phyloP scores from a whole-genome alignment of 2,797 vertebrate genomes.

The Psittacula echo region DNA sequence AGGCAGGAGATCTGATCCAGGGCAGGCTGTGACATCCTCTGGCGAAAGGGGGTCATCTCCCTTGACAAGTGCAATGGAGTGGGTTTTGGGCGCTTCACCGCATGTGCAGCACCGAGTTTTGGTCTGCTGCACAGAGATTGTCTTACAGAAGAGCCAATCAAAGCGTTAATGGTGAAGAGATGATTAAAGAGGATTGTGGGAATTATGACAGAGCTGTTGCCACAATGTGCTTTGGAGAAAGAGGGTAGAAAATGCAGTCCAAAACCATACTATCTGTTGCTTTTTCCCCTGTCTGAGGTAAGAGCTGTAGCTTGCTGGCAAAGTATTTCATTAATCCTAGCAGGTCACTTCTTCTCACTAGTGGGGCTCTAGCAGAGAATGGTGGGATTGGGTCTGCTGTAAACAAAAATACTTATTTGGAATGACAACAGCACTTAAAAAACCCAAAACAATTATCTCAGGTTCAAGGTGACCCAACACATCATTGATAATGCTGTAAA shows the following conservation, averaged over 20 bases:
- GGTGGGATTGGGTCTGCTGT: not conserved
- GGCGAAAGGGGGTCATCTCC: not conserved
- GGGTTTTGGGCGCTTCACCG: not conserved
- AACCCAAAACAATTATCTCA: not conserved
- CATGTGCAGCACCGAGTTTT: not conserved
- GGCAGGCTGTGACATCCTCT: not conserved
- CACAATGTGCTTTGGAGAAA: not conserved
- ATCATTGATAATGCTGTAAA: constrained; percentile 21
- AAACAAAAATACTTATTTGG: not conserved
- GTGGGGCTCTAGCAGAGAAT: not conserved
- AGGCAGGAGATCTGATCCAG: not conserved
- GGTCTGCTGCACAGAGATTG: not conserved
- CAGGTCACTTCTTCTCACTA: not conserved
- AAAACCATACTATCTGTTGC: not conserved
- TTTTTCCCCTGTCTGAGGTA: not conserved
- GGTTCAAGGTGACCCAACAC: not conserved
- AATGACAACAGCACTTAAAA: not conserved
- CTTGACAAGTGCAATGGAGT: not conserved
- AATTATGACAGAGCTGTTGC: not conserved
- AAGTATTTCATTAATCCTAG: not conserved
- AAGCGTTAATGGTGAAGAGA: not conserved
- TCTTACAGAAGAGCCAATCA: not conserved
- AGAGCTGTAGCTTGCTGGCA: not conserved
- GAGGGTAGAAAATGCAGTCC: not conserved
- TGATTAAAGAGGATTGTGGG: not conserved